These are phyloP conservation scores for Opisthograptis luteolata DNA, from an alignment of 2,888 invertebrate species.

Conservation along the genomic window DNA sequence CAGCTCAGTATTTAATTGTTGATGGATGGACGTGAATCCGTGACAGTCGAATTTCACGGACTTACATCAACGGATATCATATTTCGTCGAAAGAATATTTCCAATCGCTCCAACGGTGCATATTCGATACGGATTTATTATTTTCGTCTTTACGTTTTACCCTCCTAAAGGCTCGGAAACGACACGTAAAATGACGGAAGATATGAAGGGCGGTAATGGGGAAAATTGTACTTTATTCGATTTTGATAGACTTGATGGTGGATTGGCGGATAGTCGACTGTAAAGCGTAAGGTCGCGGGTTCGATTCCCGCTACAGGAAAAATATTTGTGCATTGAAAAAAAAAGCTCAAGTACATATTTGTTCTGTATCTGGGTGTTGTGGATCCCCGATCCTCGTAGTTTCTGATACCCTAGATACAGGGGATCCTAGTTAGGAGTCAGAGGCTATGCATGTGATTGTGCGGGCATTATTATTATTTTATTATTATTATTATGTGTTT, in stretches of 20 bases:
- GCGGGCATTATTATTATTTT: too few relatives aligned
- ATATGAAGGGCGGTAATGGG: constrained; percentile 81
- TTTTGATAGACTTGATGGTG: constrained; percentile 81
- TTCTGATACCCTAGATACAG: too few relatives aligned
- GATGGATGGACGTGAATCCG: constrained; percentile 68
- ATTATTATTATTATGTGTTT: too few relatives aligned
- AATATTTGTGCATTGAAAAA: too few relatives aligned
- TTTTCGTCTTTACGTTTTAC: constrained; percentile 77
- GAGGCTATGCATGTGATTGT: too few relatives aligned
- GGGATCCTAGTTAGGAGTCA: too few relatives aligned
- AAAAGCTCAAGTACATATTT: too few relatives aligned
- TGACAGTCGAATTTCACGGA: constrained; percentile 64
- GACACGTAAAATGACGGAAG: constrained; percentile 83
- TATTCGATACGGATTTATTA: constrained; percentile 82
- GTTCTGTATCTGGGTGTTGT: too few relatives aligned
- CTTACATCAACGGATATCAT: constrained; percentile 54
- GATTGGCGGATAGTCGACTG: too few relatives aligned
- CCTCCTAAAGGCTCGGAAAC: constrained; percentile 78
- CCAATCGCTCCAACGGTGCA: constrained; percentile 71
- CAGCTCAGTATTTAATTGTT: constrained; percentile 79
- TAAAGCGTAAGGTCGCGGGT: too few relatives aligned
- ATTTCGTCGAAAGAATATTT: constrained; percentile 59
- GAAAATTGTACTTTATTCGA: constrained; percentile 83
- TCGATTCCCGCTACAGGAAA: too few relatives aligned
- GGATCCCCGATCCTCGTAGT: too few relatives aligned